Evolutionary conservation across 2,113 vertebrate species (phyloP).

Genomic region (Myrmecophaga tridactyla): DNA sequence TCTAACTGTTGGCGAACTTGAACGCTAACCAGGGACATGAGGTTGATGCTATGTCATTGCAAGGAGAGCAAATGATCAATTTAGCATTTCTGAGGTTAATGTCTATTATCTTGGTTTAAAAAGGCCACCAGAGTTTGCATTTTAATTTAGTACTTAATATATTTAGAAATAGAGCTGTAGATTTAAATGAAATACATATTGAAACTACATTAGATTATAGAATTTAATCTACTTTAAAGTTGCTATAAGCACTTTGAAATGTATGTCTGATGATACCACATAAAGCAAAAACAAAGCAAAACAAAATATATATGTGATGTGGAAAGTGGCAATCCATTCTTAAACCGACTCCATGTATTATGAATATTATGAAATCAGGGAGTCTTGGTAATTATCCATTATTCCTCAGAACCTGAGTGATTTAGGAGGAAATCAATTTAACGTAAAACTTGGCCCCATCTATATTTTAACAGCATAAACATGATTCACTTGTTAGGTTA

Average conservation of each 20-base stretch:
- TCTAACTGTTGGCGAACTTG: neutral
- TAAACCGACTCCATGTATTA: conserved; percentile 28
- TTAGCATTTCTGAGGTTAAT: conserved; percentile 59
- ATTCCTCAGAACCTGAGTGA: neutral
- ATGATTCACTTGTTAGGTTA: neutral
- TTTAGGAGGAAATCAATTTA: conserved; percentile 13
- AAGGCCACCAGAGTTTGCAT: conserved; percentile 41
- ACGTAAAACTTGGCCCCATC: neutral
- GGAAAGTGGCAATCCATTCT: conserved; percentile 43
- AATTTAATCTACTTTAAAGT: conserved; percentile 57
- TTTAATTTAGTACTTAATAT: conserved; percentile 59
- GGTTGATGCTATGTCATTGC: conserved; percentile 32
- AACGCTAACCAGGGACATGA: neutral
- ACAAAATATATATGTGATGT: neutral
- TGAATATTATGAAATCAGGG: neutral
- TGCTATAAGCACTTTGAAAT: conserved; percentile 55
- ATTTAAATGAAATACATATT: conserved; percentile 61
- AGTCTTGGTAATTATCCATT: conserved; percentile 23
- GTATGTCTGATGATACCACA: conserved; percentile 34
- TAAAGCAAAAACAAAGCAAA: conserved; percentile 45
- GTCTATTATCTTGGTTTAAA: conserved; percentile 53
- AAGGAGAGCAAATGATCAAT: conserved; percentile 35
- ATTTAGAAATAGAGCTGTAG: conserved; percentile 37
- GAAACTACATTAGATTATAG: conserved; percentile 51
- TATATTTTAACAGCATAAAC: neutral